A percentile compares a stretch with the other conserved stretches of the same genome.
phyloP scores from a whole-genome alignment of 2,797 vertebrate genomes.

The Cirrhinus molitorella region DNA sequence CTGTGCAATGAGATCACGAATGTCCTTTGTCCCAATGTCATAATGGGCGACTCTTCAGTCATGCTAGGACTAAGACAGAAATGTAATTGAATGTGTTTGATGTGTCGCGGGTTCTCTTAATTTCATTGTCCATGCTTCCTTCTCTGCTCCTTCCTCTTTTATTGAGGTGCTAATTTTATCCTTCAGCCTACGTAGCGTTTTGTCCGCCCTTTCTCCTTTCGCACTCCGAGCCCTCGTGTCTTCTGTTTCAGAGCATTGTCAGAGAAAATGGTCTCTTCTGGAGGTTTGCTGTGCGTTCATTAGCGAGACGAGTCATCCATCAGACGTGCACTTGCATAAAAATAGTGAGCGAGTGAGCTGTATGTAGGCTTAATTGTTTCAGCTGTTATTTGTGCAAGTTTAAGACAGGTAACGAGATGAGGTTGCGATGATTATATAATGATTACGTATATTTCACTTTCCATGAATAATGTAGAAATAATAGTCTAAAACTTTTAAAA shows the following conservation, averaged over 20 bases:
- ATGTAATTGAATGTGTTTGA: slow-evolving; percentile 51
- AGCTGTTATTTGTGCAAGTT: slow-evolving; percentile 46
- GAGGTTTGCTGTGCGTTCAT: slow-evolving; percentile 47
- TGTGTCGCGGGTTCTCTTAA: slow-evolving; percentile 42
- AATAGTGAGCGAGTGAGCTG: slow-evolving; percentile 29
- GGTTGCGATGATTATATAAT: slow-evolving; percentile 35
- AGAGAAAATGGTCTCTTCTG: slow-evolving; percentile 31
- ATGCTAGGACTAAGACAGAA: slow-evolving; percentile 40
- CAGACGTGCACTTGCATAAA: slow-evolving; percentile 46
- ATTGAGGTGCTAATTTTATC: slow-evolving; percentile 56
- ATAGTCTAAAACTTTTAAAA: not conserved
- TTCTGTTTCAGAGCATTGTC: slow-evolving; percentile 8
- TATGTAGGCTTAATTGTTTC: slow-evolving; percentile 55
- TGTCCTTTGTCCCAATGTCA: slow-evolving; percentile 44
- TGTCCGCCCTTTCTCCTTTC: slow-evolving; percentile 12
- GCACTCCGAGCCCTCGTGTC: not conserved
- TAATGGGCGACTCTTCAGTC: slow-evolving; percentile 47
- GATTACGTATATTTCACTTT: not conserved
- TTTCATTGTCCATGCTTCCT: slow-evolving; percentile 52
- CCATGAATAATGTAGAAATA: not conserved
- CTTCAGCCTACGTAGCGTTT: slow-evolving; percentile 14
- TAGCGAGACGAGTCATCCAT: slow-evolving; percentile 38
- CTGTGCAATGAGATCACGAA: slow-evolving; percentile 23
- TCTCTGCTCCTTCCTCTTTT: slow-evolving; percentile 30
- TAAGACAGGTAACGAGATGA: slow-evolving; percentile 38